Evolutionary conservation across 2,113 vertebrate genomes (phyloP).

Genomic region (Dolichotis patagonum): DNA sequence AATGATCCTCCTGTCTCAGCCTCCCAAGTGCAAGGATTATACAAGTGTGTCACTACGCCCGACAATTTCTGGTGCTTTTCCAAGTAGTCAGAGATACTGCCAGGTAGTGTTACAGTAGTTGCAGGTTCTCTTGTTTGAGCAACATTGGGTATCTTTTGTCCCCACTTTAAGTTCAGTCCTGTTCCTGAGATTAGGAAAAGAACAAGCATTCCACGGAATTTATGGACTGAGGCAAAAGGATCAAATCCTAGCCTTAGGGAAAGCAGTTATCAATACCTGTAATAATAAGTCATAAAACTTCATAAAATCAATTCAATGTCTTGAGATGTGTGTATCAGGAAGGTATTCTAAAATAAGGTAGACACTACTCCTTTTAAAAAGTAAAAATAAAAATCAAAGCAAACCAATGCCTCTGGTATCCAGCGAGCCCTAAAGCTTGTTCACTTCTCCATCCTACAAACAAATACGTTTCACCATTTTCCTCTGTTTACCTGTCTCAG

Average conservation of each 20-base stretch:
- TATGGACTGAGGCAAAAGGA: background rate
- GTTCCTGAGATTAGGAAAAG: background rate
- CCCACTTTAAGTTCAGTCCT: background rate
- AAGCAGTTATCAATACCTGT: background rate
- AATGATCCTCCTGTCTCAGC: too few relatives aligned
- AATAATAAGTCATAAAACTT: constrained; percentile 1
- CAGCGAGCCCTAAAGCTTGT: background rate
- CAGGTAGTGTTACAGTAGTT: background rate
- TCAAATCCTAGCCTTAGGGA: background rate
- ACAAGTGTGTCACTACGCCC: too few relatives aligned
- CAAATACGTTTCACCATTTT: background rate
- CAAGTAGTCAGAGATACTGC: background rate
- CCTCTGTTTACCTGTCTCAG: background rate
- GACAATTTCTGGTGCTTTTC: background rate
- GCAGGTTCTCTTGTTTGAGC: background rate
- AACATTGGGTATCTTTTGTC: background rate
- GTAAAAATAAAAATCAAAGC: background rate
- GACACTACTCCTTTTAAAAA: background rate
- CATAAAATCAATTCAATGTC: constrained; percentile 26
- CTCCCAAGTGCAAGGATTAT: too few relatives aligned
- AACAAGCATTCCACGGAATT: constrained; percentile 22
- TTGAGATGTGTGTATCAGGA: background rate
- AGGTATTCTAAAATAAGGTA: background rate
- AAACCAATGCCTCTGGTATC: background rate
- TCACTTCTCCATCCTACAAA: background rate